Conservation (phyloP, 2,113 vertebrate genomes). For the Mirza zaza region DNA sequence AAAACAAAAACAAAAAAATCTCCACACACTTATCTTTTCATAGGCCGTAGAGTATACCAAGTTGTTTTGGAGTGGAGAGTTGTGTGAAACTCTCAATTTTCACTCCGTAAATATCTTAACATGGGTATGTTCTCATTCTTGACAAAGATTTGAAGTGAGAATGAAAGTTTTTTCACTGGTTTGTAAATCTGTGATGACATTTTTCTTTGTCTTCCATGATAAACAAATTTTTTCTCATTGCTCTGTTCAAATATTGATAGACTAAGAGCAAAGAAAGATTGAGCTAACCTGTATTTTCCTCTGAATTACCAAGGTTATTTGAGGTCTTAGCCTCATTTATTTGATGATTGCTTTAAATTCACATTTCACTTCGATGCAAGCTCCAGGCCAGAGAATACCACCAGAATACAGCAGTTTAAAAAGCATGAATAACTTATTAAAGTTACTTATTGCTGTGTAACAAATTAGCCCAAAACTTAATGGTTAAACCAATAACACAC, state of each 20-base stretch:
- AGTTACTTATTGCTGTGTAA: background rate
- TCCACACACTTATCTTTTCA: background rate
- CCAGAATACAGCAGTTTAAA: background rate
- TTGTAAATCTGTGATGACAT: conserved; percentile 70
- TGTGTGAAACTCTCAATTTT: conserved; percentile 77
- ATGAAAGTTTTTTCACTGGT: conserved; percentile 72
- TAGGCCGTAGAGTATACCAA: background rate
- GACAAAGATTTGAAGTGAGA: conserved; percentile 72
- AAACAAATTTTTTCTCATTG: conserved; percentile 42
- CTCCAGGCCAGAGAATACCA: background rate
- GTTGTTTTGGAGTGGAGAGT: conserved; percentile 57
- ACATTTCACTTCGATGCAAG: background rate
- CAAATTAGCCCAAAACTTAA: conserved; percentile 38
- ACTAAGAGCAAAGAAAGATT: conserved; percentile 17
- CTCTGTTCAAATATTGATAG: conserved; percentile 35
- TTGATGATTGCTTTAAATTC: conserved; percentile 33
- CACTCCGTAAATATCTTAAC: conserved; percentile 75
- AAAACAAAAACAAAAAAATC: background rate
- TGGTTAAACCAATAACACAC: conserved; percentile 12
- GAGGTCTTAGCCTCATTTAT: background rate
- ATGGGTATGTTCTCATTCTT: conserved; percentile 66
- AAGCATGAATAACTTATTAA: background rate
- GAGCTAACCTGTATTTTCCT: background rate
- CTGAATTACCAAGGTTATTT: conserved; percentile 29
- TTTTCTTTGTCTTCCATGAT: conserved; percentile 58